These are phyloP conservation scores for Microctonus brassicae DNA, from an alignment of 2,888 invertebrate species.

Conservation along the genomic window DNA sequence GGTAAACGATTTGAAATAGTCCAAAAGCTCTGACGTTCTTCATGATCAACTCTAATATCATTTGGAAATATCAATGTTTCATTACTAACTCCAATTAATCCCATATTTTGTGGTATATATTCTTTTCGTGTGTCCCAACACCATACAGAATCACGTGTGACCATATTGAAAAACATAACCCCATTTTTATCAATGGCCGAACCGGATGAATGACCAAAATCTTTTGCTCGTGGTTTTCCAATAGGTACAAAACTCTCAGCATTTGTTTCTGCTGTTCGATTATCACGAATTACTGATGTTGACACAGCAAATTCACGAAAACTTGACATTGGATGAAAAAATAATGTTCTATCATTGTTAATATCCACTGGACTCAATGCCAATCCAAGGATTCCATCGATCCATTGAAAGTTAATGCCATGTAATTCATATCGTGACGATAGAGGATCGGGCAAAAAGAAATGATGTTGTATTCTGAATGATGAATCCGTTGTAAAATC, in stretches of 20 bases:
- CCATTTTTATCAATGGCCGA: constrained; percentile 80
- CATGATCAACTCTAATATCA: constrained; percentile 83
- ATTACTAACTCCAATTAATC: constrained; percentile 75
- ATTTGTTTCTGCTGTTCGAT: constrained; percentile 65
- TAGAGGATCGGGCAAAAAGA: constrained; percentile 80
- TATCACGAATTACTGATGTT: constrained; percentile 77
- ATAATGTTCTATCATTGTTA: constrained; percentile 76
- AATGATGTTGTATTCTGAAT: constrained; percentile 79
- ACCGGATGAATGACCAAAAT: constrained; percentile 80
- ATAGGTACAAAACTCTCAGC: constrained; percentile 63
- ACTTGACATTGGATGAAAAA: constrained; percentile 87
- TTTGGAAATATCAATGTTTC: constrained; percentile 83
- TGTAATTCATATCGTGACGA: constrained; percentile 80
- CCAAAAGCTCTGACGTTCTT: constrained; percentile 80
- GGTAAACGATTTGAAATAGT: constrained; percentile 82
- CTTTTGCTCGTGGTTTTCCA: constrained; percentile 64
- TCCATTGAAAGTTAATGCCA: constrained; percentile 84
- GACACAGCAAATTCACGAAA: constrained; percentile 83
- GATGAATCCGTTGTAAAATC: constrained; percentile 74
- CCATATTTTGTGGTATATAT: constrained; percentile 76
- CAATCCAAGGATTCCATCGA: constrained; percentile 84
- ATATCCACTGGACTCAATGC: constrained; percentile 75
- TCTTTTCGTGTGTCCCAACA: constrained; percentile 85
- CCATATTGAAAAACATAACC: constrained; percentile 84
- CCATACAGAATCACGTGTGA: constrained; percentile 81